Conservation (phyloP, 2,797 vertebrate genomes). For the Protosalanx chinensis region DNA sequence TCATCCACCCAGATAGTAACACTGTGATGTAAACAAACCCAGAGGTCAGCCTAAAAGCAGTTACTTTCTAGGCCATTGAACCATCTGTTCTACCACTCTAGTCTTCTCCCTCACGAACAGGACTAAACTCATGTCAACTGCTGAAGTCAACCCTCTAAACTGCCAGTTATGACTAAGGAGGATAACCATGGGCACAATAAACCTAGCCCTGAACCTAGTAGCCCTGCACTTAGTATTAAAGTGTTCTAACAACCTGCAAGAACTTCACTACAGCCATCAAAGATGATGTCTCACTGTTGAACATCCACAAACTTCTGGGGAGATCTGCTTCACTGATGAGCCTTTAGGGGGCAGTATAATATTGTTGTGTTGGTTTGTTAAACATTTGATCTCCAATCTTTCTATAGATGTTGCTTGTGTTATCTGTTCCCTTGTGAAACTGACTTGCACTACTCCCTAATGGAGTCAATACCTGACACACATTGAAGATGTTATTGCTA, state of each 20-base stretch:
- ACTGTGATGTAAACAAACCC: slow-evolving; percentile 8
- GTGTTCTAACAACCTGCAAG: not conserved
- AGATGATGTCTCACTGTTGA: not conserved
- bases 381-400: not conserved
- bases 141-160: not conserved
- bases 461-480: not conserved
- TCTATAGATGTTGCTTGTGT: not conserved
- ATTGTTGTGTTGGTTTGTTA: slow-evolving; percentile 20
- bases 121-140: not conserved
- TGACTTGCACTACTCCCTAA: not conserved
- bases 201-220: not conserved
- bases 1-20: not conserved
- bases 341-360: slow-evolving; percentile 68
- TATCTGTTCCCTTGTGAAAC: not conserved
- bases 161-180: not conserved
- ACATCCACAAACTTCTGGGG: not conserved
- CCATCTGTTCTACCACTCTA: not conserved
- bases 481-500: slow-evolving; percentile 23
- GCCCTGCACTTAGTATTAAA: not conserved
- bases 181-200: not conserved
- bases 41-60: not conserved
- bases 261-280: not conserved
- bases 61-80: not conserved
- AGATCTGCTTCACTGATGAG: slow-evolving; percentile 20
- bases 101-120: not conserved